These are phyloP conservation scores for Psettodes erumei DNA, from an alignment of 2,113 vertebrate genomes.

Conservation along the genomic window DNA sequence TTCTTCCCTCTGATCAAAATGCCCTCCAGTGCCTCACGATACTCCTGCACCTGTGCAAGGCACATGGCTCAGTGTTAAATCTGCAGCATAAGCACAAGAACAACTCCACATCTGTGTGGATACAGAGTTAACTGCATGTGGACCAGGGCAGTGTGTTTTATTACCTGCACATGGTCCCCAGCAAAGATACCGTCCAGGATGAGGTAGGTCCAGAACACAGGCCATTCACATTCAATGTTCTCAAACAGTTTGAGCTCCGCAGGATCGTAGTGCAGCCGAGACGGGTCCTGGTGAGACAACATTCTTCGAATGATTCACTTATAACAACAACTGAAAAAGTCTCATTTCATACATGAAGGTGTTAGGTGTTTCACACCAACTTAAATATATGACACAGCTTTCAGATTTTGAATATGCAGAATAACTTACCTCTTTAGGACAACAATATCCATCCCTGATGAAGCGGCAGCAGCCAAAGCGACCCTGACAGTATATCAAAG, in stretches of 20 bases:
- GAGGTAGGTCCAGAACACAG: constrained; percentile 97
- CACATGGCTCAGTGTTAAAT: constrained; percentile 9
- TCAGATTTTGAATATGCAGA: neutral
- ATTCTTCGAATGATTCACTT: too few species aligned
- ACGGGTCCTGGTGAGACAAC: constrained; percentile 86
- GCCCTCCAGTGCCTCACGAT: constrained; percentile 93
- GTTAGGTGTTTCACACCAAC: too few species aligned
- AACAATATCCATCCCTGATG: constrained; percentile 95
- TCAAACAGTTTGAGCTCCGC: constrained; percentile 98
- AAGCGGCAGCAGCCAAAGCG: constrained; percentile 98
- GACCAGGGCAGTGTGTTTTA: neutral
- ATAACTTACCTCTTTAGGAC: constrained; percentile 92
- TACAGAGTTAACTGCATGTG: neutral
- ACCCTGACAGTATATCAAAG: constrained; percentile 81
- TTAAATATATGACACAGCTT: neutral
- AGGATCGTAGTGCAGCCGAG: constrained; percentile 95
- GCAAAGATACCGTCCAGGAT: constrained; percentile 94
- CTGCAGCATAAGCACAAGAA: neutral
- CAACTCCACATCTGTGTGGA: neutral
- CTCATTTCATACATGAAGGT: too few species aligned
- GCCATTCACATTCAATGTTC: constrained; percentile 99
- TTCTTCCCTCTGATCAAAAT: constrained; percentile 93
- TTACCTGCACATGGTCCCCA: constrained; percentile 92
- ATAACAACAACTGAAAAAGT: too few species aligned
- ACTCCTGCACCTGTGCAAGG: constrained; percentile 90